phyloP scores from a whole-genome alignment of 2,888 invertebrate species.

The Ennomos erosarius region DNA sequence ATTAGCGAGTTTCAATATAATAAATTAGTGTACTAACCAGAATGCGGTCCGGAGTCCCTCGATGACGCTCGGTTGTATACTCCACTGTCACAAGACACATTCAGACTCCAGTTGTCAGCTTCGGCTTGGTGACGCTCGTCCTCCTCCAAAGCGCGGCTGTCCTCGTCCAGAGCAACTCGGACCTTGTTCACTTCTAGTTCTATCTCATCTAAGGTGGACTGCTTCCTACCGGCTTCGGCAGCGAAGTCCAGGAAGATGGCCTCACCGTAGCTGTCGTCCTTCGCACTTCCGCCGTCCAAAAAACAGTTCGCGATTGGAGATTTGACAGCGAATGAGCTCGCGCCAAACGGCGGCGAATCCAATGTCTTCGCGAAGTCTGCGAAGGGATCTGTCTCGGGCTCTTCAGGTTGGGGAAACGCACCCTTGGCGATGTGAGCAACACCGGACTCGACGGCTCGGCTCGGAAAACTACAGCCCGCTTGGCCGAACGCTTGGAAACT shows the following conservation, averaged over 20 bases:
- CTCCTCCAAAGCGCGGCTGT: constrained; percentile 78
- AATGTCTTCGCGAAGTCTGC: constrained; percentile 58
- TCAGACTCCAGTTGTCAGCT: constrained; percentile 81
- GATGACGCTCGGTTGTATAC: constrained; percentile 86
- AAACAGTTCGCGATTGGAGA: constrained; percentile 59
- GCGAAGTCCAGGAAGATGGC: constrained; percentile 77
- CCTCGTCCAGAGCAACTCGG: constrained; percentile 78
- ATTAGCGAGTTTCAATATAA: constrained; percentile 41
- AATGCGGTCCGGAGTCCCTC: constrained; percentile 82
- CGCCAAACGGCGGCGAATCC: constrained; percentile 66
- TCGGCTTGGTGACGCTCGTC: constrained; percentile 77
- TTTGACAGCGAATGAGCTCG: constrained; percentile 58
- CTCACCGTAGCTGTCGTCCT: constrained; percentile 77
- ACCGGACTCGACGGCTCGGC: constrained; percentile 78
- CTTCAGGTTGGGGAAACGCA: constrained; percentile 58
- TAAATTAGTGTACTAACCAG: constrained; percentile 71
- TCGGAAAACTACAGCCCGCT: constrained; percentile 84
- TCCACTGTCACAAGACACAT: constrained; percentile 85
- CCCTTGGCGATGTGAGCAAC: constrained; percentile 66
- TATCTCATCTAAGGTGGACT: constrained; percentile 78
- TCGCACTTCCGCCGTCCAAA: constrained; percentile 59
- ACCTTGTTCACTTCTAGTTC: constrained; percentile 82
- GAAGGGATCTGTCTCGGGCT: constrained; percentile 72
- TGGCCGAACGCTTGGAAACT: constrained; percentile 82
- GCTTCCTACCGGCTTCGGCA: constrained; percentile 62